Percentiles rank a stretch among this genome's conserved stretches.
Conservation (phyloP, 2,113 vertebrate species). For the Clarias gariepinus region DNA sequence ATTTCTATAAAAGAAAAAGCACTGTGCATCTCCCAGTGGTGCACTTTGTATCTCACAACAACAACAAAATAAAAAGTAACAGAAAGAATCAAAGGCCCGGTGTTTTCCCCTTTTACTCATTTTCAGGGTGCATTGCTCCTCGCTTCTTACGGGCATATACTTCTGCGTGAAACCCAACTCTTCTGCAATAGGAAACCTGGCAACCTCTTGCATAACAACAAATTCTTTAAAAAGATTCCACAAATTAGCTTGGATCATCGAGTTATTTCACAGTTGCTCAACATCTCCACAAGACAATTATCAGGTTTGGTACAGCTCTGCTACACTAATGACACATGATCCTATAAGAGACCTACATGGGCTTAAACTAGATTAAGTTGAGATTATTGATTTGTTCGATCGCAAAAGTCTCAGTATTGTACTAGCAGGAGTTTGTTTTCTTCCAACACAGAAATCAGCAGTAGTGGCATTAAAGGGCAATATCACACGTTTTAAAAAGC, state of each 20-base stretch:
- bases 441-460: neutral
- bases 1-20: neutral
- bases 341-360: neutral
- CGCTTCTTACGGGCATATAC: neutral
- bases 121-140: neutral
- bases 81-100: neutral
- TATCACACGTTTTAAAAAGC: too few species aligned
- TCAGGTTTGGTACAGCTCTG: neutral
- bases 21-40: neutral
- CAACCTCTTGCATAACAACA: neutral
- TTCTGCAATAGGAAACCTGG: neutral
- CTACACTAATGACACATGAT: neutral
- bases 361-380: neutral
- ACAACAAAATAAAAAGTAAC: too few species aligned
- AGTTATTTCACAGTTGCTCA: neutral
- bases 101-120: neutral
- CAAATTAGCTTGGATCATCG: neutral
- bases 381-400: neutral
- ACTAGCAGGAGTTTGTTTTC: neutral
- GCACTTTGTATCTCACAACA: neutral
- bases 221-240: neutral
- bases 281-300: neutral
- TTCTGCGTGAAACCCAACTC: neutral
- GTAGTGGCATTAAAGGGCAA: neutral
- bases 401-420: neutral